Percentiles rank a stretch among this genome's conserved stretches.
Evolutionary conservation across 2,797 vertebrate species (phyloP).

Genomic region (Dendrocincla tyrannina): DNA sequence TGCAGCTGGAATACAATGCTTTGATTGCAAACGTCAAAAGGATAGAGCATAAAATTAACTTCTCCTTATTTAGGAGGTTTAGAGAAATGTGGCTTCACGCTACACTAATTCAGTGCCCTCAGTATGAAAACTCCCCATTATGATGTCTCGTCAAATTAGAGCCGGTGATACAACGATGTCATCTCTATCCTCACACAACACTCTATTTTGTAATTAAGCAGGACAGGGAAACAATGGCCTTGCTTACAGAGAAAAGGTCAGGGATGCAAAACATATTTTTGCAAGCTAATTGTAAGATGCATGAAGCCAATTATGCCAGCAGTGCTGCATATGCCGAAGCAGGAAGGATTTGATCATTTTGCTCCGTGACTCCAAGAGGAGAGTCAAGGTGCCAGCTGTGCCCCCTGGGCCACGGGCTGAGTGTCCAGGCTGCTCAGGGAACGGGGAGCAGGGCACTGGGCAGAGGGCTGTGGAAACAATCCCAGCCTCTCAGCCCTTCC

Average conservation of each 20-base stretch:
- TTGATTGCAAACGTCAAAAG: constrained; percentile 74
- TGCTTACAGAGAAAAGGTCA: constrained; percentile 65
- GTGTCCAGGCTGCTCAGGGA: neutral
- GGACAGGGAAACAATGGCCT: constrained; percentile 61
- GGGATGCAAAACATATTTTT: constrained; percentile 45
- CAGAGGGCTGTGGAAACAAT: neutral
- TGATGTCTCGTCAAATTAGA: constrained; percentile 67
- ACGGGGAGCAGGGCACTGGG: neutral
- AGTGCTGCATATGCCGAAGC: neutral
- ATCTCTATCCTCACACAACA: constrained; percentile 34
- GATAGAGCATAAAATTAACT: constrained; percentile 76
- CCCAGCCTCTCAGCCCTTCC: neutral
- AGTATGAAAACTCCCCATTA: constrained; percentile 62
- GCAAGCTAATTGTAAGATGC: constrained; percentile 49
- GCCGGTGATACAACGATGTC: constrained; percentile 24
- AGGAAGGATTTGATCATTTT: constrained; percentile 13
- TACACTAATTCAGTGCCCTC: constrained; percentile 69
- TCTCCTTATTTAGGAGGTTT: constrained; percentile 68
- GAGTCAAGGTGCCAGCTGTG: neutral
- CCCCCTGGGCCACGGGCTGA: neutral
- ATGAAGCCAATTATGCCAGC: constrained; percentile 59
- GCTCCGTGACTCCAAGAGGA: neutral
- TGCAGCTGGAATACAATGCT: constrained; percentile 63
- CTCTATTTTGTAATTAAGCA: constrained; percentile 61
- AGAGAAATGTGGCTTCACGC: constrained; percentile 57